Percentiles rank a stretch among this genome's conserved stretches.
Evolutionary conservation across 1,140 invertebrate genomes (phyloP).

Genomic region (Ceratina australensis): DNA sequence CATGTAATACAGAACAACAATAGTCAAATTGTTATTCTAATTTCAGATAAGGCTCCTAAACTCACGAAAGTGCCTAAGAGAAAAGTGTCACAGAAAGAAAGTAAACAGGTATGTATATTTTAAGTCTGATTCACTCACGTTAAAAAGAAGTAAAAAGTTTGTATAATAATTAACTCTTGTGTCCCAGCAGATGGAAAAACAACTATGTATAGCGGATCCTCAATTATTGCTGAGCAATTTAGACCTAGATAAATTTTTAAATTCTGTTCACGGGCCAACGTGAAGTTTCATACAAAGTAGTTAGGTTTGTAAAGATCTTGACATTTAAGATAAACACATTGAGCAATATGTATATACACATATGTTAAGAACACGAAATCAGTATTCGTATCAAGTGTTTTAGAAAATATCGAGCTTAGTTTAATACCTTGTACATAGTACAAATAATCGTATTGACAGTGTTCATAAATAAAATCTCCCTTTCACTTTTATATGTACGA

Average conservation of each 20-base stretch:
- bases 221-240: constrained; percentile 64
- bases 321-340: not conserved
- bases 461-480: too few species aligned
- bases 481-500: too few species aligned
- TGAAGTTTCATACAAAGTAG: constrained; percentile 15
- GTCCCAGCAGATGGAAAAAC: constrained; percentile 59
- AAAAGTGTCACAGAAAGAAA: constrained; percentile 56
- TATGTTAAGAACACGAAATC: too few species aligned
- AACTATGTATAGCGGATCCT: constrained; percentile 56
- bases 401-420: too few species aligned
- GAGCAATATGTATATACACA: too few species aligned
- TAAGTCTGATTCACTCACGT: not conserved
- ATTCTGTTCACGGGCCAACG: constrained; percentile 67
- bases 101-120: constrained; percentile 54
- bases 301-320: not conserved
- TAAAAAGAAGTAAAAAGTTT: not conserved
- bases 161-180: constrained; percentile 1
- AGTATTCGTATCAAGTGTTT: too few species aligned
- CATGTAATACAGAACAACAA: not conserved
- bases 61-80: constrained; percentile 52
- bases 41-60: constrained; percentile 23
- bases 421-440: too few species aligned
- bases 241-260: constrained; percentile 67
- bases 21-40: not conserved
- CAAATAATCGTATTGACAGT: too few species aligned